Percentiles rank a stretch among this genome's conserved stretches.
These are phyloP conservation scores for Epinephelus moara DNA, from an alignment of 2,113 vertebrate genomes.

Conservation along the genomic window DNA sequence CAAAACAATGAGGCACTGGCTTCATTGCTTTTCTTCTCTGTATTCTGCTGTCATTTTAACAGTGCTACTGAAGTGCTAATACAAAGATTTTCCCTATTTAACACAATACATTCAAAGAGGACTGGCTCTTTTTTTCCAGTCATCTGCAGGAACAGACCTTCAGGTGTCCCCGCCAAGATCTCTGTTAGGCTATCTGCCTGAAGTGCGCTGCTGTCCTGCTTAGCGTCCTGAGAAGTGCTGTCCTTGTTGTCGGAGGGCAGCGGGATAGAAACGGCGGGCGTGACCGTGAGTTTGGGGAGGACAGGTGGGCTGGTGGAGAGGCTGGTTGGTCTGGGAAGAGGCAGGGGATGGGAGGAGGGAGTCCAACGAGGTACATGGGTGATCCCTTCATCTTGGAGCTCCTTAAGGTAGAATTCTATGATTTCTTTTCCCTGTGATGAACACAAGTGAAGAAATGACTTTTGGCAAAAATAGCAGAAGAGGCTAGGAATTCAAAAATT, in stretches of 20 bases:
- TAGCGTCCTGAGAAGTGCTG: constrained; percentile 58
- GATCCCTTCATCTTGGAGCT: constrained; percentile 93
- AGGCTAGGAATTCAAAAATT: background rate
- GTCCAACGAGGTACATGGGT: constrained; percentile 91
- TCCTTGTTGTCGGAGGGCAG: constrained; percentile 78
- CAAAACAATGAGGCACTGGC: background rate
- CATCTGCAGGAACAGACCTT: constrained; percentile 79
- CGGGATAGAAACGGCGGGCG: constrained; percentile 45
- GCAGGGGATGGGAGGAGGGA: constrained; percentile 65
- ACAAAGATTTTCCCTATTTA: background rate
- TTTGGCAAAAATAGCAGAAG: background rate
- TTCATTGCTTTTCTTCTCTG: background rate
- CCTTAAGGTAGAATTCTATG: constrained; percentile 95
- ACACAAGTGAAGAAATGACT: background rate
- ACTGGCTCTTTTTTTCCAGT: background rate
- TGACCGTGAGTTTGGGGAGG: constrained; percentile 62
- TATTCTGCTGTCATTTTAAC: background rate
- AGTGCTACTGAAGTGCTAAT: background rate
- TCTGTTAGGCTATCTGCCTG: constrained; percentile 81
- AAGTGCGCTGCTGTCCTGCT: constrained; percentile 77
- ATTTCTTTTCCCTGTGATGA: constrained; percentile 93
- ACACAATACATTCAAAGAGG: background rate
- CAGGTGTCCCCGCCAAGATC: constrained; percentile 85
- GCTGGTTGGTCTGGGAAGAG: constrained; percentile 60
- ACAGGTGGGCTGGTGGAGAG: constrained; percentile 73